A percentile compares a stretch with the other conserved stretches of the same genome.
Evolutionary conservation across 2,797 vertebrate species (phyloP).

Genomic region (Protonibea diacanthus): DNA sequence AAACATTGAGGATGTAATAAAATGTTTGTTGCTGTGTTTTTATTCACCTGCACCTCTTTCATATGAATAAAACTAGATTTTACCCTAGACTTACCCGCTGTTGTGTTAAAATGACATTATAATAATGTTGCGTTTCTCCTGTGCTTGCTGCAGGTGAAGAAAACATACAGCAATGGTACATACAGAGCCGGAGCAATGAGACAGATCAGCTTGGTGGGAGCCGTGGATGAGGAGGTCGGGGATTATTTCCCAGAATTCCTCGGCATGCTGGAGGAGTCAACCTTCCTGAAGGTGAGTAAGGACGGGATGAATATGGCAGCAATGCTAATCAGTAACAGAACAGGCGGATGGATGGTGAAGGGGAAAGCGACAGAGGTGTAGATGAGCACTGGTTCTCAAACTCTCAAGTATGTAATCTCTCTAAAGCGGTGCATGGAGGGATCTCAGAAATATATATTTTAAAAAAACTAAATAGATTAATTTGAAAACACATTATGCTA

Average conservation of each 20-base stretch:
- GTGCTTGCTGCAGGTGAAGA: conserved; percentile 90
- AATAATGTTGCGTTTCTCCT: conserved; percentile 20
- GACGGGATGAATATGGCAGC: not conserved
- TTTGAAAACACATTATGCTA: too few species aligned
- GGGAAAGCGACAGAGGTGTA: not conserved
- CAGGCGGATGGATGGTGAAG: not conserved
- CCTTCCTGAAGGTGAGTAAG: conserved; percentile 95
- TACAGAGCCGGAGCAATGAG: conserved; percentile 98
- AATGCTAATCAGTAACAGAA: conserved; percentile 14
- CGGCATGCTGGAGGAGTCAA: conserved; percentile 94
- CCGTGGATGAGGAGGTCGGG: conserved; percentile 98
- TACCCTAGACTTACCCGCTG: too few species aligned
- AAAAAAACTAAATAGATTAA: too few species aligned
- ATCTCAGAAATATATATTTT: too few species aligned
- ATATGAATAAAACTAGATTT: not conserved
- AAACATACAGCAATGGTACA: conserved; percentile 97
- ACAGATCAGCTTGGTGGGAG: conserved; percentile 98
- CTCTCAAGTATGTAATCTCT: too few species aligned
- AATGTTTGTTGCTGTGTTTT: too few species aligned
- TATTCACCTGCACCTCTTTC: too few species aligned
- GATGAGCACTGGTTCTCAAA: too few species aligned
- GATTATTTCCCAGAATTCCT: conserved; percentile 99
- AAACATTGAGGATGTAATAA: too few species aligned
- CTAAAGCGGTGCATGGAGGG: too few species aligned
- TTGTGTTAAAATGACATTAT: not conserved